Evolutionary conservation across 2,113 vertebrate genomes (phyloP).

Genomic region (Ellobius talpinus): DNA sequence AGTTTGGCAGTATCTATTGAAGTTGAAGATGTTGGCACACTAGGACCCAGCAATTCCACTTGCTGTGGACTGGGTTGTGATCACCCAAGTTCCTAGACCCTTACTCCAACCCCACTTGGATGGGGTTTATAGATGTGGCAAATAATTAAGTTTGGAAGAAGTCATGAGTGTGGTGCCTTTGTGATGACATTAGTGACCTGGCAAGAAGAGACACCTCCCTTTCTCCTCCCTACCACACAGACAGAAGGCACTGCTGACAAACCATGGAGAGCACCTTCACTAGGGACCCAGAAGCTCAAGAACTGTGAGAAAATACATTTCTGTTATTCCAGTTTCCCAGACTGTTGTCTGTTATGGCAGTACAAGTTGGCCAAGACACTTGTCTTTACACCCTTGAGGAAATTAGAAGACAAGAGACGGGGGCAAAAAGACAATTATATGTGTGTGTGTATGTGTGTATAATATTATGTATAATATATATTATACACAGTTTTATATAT

Average conservation of each 20-base stretch:
- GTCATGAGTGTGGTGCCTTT: not conserved
- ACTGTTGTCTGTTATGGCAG: not conserved
- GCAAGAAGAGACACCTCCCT: not conserved
- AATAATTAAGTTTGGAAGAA: not conserved
- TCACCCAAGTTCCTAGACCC: not conserved
- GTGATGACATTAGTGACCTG: not conserved
- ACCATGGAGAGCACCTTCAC: not conserved
- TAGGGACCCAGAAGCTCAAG: not conserved
- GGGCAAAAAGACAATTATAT: not conserved
- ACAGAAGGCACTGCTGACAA: not conserved
- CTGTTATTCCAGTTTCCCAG: not conserved
- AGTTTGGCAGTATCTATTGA: not conserved
- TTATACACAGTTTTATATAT: too few relatives aligned
- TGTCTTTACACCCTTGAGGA: not conserved
- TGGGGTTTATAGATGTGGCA: not conserved
- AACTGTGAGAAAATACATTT: not conserved
- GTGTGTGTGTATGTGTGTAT: too few relatives aligned
- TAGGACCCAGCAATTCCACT: not conserved
- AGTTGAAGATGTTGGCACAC: not conserved
- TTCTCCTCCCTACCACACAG: not conserved
- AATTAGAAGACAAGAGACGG: not conserved
- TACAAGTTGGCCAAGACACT: not conserved
- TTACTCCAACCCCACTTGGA: not conserved
- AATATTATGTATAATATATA: not conserved
- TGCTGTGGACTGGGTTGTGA: not conserved